phyloP scores from a whole-genome alignment of 2,888 invertebrate species.

The Drepanosiphum platanoidis region DNA sequence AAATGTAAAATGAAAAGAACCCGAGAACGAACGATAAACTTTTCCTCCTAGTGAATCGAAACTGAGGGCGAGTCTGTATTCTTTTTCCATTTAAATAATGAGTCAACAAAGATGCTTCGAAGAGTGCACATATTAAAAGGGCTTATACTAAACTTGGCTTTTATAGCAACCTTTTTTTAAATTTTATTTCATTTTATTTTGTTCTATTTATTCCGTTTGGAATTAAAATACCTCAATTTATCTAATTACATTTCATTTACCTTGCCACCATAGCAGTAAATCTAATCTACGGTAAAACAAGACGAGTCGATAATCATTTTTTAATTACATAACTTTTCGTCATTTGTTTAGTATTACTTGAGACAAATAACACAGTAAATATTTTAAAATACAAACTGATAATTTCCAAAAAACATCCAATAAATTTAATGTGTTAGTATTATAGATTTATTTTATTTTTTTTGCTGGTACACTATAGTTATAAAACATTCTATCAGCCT shows the following conservation, averaged over 20 bases:
- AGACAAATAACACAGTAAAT: neutral
- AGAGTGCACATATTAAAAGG: conserved; percentile 43
- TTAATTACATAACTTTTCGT: neutral
- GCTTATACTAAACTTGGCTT: conserved; percentile 26
- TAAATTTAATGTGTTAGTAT: neutral
- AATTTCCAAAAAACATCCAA: neutral
- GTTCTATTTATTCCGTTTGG: conserved; percentile 4
- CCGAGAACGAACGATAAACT: conserved; percentile 36
- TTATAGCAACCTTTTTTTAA: conserved; percentile 21
- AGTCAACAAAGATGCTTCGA: conserved; percentile 41
- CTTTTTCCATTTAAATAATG: conserved; percentile 58
- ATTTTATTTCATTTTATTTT: neutral
- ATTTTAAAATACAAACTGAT: neutral
- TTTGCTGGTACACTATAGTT: neutral
- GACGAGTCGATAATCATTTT: neutral
- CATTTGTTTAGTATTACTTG: neutral
- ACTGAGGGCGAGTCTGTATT: conserved; percentile 17
- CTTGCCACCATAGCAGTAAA: neutral
- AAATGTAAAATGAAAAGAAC: conserved; percentile 53
- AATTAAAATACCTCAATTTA: conserved; percentile 13
- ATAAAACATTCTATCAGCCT: neutral
- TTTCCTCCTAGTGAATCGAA: conserved; percentile 47
- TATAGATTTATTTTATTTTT: neutral
- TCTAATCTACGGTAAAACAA: neutral
- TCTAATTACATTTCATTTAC: conserved; percentile 15